Base-by-base conservation (phyloP, 2,113 vertebrate genomes). In the Carollia perspicillata region DNA sequence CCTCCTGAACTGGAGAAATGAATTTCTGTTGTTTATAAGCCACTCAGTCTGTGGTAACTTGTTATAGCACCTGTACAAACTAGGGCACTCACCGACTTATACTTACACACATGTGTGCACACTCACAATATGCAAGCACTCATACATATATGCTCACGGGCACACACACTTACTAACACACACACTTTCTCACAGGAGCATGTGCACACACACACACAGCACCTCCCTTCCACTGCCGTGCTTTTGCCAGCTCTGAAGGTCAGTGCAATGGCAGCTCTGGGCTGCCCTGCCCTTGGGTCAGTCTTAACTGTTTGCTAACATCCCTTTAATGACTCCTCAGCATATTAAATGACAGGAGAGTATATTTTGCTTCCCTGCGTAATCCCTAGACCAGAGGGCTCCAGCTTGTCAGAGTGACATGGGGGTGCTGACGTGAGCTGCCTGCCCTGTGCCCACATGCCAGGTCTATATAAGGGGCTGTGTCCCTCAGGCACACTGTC, bases 321-420 rank as follows among this genome's bases (percentile, higher is more conserved):
- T 77, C 44, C 33, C 86, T 53, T 83, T 89, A 97, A 87, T 81
- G 89, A 89, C n/a, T 10, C 30, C 20, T 53, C 51, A 23, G 42
- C 11, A 0, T 44, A 33, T 11, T 80, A 72, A 37, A 47, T 68
- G 68, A 95, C 89, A 89, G 60, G 16, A 68, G 35, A 85, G 83
- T 65, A 37, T 60, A 28, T 89, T 97, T 72, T 93, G 16, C 65
- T 94, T 66, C 90, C 44, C n/a, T 6, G 58, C 85, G 47, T 88
- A 84, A 95, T 97, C 92, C 90, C 69, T 93, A 86, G 71, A 77
- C 71, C 92, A 93, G 97, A 95, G 35, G 8, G 6, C 89, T 97
- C 86, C 42, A 87, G 84, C 17, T 55, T 42, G 90, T 65, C 89
- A 83, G 75, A 65, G 94, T 12, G 51, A 86, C 84, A 5, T 3